Evolutionary conservation across 2,888 invertebrate species (phyloP).

Genomic region (Osedax fenrisi): DNA sequence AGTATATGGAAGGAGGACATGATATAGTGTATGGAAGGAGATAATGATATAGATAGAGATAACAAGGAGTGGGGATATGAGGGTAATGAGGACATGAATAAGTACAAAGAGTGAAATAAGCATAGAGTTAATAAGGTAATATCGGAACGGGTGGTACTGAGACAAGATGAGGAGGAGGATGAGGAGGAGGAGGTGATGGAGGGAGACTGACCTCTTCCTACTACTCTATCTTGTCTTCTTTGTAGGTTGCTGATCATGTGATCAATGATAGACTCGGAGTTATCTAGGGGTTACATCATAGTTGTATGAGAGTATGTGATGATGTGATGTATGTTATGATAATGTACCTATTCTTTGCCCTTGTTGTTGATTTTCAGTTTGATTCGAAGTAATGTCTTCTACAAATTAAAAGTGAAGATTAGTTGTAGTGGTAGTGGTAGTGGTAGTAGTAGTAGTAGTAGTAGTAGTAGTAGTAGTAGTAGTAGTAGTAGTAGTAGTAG

Average conservation of each 20-base stretch:
- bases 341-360: too few relatives aligned
- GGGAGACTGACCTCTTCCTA: background rate
- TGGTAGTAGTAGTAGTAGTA: background rate
- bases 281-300: too few relatives aligned
- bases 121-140: too few relatives aligned
- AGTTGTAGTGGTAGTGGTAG: background rate
- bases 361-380: too few relatives aligned
- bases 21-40: background rate
- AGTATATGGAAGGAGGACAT: too few relatives aligned
- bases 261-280: background rate
- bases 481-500: background rate
- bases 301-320: too few relatives aligned
- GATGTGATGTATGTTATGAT: too few relatives aligned
- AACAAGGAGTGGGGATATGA: background rate
- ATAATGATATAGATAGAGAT: background rate
- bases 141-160: too few relatives aligned
- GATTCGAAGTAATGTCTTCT: too few relatives aligned
- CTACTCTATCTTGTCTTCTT: background rate
- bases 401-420: background rate
- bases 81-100: background rate
- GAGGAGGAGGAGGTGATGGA: background rate
- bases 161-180: background rate
- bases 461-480: background rate
- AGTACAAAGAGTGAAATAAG: background rate
- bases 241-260: background rate